Base-by-base conservation (phyloP, 2,797 vertebrate genomes). In the Chloroceryle amazona region DNA sequence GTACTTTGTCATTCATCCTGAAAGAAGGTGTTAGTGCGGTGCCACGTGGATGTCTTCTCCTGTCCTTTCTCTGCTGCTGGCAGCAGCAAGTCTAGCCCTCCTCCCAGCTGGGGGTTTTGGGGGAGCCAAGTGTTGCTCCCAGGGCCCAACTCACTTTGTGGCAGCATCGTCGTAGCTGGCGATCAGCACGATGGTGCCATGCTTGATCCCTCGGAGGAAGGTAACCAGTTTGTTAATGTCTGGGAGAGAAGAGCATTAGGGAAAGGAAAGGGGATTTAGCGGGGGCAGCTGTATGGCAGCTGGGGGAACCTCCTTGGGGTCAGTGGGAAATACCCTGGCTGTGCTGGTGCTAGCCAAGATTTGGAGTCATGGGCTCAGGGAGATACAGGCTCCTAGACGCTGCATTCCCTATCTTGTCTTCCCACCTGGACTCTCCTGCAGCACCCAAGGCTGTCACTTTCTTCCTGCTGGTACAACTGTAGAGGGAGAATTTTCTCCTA, bases 91-190 rank as follows among this genome's bases (percentile, higher is more conserved):
- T 62, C 58, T 75, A 63, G 42, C 21, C 68, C 4, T 11, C 25
- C 39, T 16, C 39, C 18, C 28, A 47, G 61, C 20, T 55, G 60
- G 1, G 2, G 70, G 13, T 7, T 81, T 85, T 39, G 55, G 49
- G 39, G 51, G 31, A 89, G 9, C 11, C 7, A 26, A 11, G 15
- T 19, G 17, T 46, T 44, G 26, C 14, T 41, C 12, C 51, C 1
- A 0, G 3, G 15, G 17, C 11, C 42, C 76, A 65, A 98, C 98
- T 98, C 97, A 99, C 99, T 98, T 99, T 97, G 95, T 95, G 83
- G 98, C 98, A 42, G 98, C 95, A 23, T 99, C 99, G 13, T 99
- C 98, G 1, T 98, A 99, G 31, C 99, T 99, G 70, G 99, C 99
- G 35, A 97, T 88, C 82, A 99, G 92, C 74, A 99, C 95, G 3